Base-by-base conservation (phyloP, 2,888 invertebrate genomes). In the Acleris cristana region DNA sequence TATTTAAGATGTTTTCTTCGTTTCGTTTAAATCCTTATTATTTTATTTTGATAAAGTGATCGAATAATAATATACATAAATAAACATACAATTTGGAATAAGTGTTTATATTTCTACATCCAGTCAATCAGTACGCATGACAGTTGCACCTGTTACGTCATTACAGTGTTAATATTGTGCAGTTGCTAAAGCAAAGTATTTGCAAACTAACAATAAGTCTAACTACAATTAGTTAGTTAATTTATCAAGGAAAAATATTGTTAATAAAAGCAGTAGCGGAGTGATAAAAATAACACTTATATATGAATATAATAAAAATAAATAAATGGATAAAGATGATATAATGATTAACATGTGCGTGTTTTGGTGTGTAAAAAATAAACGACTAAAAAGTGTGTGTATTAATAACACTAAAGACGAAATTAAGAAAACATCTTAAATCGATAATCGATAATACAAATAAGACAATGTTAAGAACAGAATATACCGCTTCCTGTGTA, bases 1-100 rank as follows among this genome's bases (percentile, higher is more conserved):
- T 67, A 88, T 90, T 92, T 91, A 92, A 92, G 92, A 92, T 92
- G 92, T 92, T 92, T 92, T 92, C 92, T 90, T 87, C 85, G 76
- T 76, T 76, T 81, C 83, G 83, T 84, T 80, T 76, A 72, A 67
- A 70, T 40, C 40, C 40, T 14, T 14, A 14, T 40, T 72, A 70
- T 67, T 76, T 79, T 80, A 77, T 78, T 78, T 79, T 79, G 79
- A 74, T 85, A 83, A 79, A 77, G 82, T 86, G 82, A 85, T 85
- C 79, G 78, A 77, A 80, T 79, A 76, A 81, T n/a, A n/a, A 75
- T 73, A 86, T 86, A 87, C 69, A 80, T 79, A 81, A 65, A 79
- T 80, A 81, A 64, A 80, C 74, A 78, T 70, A 72, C 66, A 72
- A 78, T 76, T 77, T 83, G 79, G 71, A 74, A 84, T 18, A 8